Evolutionary conservation across 2,888 invertebrate genomes (phyloP), one percentile per base, ranked within the genome.

Genomic region (Caenorhabditis becei): DNA sequence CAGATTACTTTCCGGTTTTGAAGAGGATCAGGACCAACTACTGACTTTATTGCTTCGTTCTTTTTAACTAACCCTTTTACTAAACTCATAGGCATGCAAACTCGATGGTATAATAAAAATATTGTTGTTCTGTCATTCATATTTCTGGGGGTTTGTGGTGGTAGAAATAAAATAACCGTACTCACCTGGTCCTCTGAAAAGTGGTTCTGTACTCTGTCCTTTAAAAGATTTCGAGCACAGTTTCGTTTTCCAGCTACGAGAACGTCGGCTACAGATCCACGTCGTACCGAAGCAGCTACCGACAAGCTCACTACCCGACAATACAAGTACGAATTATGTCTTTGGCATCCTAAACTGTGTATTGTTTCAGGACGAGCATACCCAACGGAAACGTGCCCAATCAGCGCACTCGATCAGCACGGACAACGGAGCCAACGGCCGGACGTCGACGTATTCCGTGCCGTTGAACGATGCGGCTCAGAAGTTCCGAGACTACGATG

Each of bases 241-340:
- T 23, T 59, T 20, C 16, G 28, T 23, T 62, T 81, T 85, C 16
- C 82, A 85, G 85, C 28, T 86, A 83, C 61, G 89, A 90, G 56
- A 89, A 90, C 74, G 84, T 90, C 26, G 91, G 91, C n/a, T 91
- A 91, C 65, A 77, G 86, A 26, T 88, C 88, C 32, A 84, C 85
- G 20, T 87, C 85, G 18, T 91, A 91, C 78, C 83, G 89, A 58
- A 88, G 87, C 77, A 84, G 87, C 58, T 91, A 91, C 63, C 86
- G 91, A 10, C 87, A 86, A 56, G 86, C 86, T 20, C 87, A 91
- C 47, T 91, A 88, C 72, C 91, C 91, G 0, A 91, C 91, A 0
- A 66, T 91, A 18, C 87, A 86, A 59, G 88, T 62, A 16, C 18
- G 11, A n/a, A 23, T 4, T 26, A 10, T 8, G n/a, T n/a, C n/a